Evolutionary conservation across 2,888 invertebrate species (phyloP).

Genomic region (Tetranychus truncatus): DNA sequence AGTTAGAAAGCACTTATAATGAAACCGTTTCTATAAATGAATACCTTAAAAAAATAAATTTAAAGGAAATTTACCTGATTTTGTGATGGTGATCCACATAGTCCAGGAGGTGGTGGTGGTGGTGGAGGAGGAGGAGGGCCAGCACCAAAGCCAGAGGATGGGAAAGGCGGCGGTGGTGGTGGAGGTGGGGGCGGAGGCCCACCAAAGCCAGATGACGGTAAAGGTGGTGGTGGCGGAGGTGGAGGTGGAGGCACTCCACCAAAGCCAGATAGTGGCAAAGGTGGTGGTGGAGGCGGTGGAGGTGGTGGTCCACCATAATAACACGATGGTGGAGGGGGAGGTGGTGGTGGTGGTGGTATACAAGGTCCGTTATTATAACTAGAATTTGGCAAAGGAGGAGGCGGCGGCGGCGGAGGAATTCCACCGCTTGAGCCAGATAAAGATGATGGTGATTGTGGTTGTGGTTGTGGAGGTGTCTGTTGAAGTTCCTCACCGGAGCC

Average conservation of each 20-base stretch:
- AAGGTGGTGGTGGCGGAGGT: conserved; percentile 33
- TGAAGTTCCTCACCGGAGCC: neutral
- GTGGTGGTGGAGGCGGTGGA: conserved; percentile 21
- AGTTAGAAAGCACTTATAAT: conserved; percentile 29
- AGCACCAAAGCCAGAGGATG: conserved; percentile 31
- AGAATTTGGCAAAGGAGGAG: conserved; percentile 21
- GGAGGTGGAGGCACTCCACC: conserved; percentile 31
- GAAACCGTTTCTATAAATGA: neutral
- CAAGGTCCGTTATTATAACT: neutral
- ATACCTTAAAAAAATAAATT: neutral
- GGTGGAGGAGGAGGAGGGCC: conserved; percentile 33
- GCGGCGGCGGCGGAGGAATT: conserved; percentile 28
- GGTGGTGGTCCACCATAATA: conserved; percentile 16
- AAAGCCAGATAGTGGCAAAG: conserved; percentile 16
- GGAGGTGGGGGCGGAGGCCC: conserved; percentile 33
- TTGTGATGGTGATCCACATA: conserved; percentile 31
- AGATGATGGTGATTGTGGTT: conserved; percentile 26
- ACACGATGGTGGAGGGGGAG: conserved; percentile 27
- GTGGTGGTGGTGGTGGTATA: conserved; percentile 21
- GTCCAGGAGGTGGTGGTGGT: conserved; percentile 32
- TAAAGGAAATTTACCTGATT: neutral
- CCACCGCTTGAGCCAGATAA: conserved; percentile 21
- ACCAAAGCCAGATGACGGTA: conserved; percentile 31
- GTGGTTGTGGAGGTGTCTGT: conserved; percentile 23
- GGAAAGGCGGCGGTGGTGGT: conserved; percentile 32